Base-by-base conservation (phyloP, 2,888 invertebrate species). In the Cepaea hortensis region DNA sequence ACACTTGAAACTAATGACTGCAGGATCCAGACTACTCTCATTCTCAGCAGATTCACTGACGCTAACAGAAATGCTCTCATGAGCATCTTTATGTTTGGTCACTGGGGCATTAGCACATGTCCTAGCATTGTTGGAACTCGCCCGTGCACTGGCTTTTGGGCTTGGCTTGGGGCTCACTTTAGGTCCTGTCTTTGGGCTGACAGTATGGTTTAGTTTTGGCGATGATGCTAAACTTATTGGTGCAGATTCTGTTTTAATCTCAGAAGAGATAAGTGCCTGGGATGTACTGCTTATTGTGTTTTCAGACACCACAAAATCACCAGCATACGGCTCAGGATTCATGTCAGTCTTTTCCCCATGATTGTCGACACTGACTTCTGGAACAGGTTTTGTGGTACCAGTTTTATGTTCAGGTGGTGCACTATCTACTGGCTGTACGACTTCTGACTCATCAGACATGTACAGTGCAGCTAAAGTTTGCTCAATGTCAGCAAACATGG, bases 401-500 rank as follows among this genome's bases (percentile, higher is more conserved):
- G 65, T 46, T 55, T 55, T 61, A 48, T 72, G 72, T 7, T 85
- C 70, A 20, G 62, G n/a, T n/a, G 11, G 4, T 20, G 72, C 4
- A 11, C n/a, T n/a, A 6, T 77, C 80, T 15, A 18, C 23, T 2
- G 79, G 23, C 35, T 9, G 23, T 6, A 62, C 35, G n/a, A 7
- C 23, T 13, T 23, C 46, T 1, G 50, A 18, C 68, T 81, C 61
- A 55, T 82, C 83, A 11, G 75, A 75, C 23, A 23, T 15, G 79
- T 88, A 86, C 68, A 89, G 50, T 18, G 86, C 72, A 0, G 88
- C 87, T 18, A 89, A 50, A 7, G 89, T 87, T 46, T 79, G 68
- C 77, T 89, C 88, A 61, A 89, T 89, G 48, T 89, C 89, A 7
- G 61, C 88, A 84, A 89, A 81, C 89, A 89, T 89, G 23, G 89